A percentile compares a stretch with the other conserved stretches of the same genome.
Conservation (phyloP, 2,888 invertebrate genomes). For the Melinaea menophilus region DNA sequence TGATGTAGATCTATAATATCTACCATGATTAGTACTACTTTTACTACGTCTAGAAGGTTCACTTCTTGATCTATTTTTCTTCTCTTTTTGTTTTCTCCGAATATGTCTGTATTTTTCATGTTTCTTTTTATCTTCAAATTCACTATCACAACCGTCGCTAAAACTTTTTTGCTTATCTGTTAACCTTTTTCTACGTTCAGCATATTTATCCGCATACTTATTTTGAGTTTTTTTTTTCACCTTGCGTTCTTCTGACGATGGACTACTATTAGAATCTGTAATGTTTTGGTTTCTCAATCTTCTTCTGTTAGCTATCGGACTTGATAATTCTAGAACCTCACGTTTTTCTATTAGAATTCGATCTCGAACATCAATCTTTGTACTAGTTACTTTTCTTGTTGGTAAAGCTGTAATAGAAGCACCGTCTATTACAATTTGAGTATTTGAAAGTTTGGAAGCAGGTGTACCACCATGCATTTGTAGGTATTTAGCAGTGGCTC, state of each 20-base stretch:
- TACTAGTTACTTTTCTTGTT: slow-evolving; percentile 70
- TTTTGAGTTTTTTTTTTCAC: slow-evolving; percentile 46
- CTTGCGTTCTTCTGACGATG: slow-evolving; percentile 67
- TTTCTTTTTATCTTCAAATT: slow-evolving; percentile 51
- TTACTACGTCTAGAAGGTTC: slow-evolving; percentile 63
- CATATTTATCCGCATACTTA: slow-evolving; percentile 53
- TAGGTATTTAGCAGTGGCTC: slow-evolving; percentile 94
- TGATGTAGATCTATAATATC: slow-evolving; percentile 54
- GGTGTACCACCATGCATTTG: slow-evolving; percentile 94
- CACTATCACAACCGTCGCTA: slow-evolving; percentile 73
- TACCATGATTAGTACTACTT: slow-evolving; percentile 50
- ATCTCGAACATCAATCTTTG: slow-evolving; percentile 72
- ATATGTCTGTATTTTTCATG: slow-evolving; percentile 46
- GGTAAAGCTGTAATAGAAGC: slow-evolving; percentile 67
- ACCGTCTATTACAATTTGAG: slow-evolving; percentile 67
- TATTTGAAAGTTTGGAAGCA: slow-evolving; percentile 81
- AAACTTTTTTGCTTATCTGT: slow-evolving; percentile 67
- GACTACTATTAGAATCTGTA: slow-evolving; percentile 62
- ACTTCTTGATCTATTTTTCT: slow-evolving; percentile 70
- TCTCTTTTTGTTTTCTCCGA: slow-evolving; percentile 42
- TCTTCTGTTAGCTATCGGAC: slow-evolving; percentile 57
- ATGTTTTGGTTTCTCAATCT: slow-evolving; percentile 46
- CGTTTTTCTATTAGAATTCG: slow-evolving; percentile 73
- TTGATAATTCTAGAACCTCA: slow-evolving; percentile 71
- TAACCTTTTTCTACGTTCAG: slow-evolving; percentile 57